phyloP scores from a whole-genome alignment of 2,797 vertebrate species.

The Pangasius sanitwongsei region DNA sequence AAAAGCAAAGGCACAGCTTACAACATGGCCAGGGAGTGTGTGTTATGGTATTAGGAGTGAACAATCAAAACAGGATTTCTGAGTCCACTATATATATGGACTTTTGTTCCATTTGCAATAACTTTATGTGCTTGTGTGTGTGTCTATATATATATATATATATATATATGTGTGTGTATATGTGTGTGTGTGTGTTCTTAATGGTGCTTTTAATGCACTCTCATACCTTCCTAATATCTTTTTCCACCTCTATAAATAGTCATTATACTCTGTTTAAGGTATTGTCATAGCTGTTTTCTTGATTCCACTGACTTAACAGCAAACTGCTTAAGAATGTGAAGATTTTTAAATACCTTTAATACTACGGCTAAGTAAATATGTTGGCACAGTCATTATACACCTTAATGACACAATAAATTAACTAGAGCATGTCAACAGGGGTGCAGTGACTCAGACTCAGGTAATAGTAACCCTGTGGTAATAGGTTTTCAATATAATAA shows the following conservation, averaged over 20 bases:
- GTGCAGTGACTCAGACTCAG: background rate
- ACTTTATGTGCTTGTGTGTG: background rate
- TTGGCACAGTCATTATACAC: background rate
- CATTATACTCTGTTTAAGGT: background rate
- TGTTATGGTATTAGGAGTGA: background rate
- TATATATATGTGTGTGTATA: too few relatives aligned
- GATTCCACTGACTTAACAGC: background rate
- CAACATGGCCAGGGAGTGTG: background rate
- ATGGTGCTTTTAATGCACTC: background rate
- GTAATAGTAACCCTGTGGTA: background rate
- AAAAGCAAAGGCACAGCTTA: background rate
- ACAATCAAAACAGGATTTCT: background rate
- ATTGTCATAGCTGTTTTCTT: background rate
- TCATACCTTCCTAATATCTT: background rate
- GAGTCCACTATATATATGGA: background rate
- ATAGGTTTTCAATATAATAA: background rate
- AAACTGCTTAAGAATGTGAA: background rate
- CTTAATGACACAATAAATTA: background rate
- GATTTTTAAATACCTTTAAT: background rate
- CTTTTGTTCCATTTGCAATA: background rate
- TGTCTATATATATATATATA: too few relatives aligned
- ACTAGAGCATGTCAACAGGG: background rate
- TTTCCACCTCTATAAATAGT: background rate
- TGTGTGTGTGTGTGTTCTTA: too few relatives aligned
- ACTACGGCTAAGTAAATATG: background rate